phyloP scores from a whole-genome alignment of 2,797 vertebrate species.

The Muraenolepis orangiensis region DNA sequence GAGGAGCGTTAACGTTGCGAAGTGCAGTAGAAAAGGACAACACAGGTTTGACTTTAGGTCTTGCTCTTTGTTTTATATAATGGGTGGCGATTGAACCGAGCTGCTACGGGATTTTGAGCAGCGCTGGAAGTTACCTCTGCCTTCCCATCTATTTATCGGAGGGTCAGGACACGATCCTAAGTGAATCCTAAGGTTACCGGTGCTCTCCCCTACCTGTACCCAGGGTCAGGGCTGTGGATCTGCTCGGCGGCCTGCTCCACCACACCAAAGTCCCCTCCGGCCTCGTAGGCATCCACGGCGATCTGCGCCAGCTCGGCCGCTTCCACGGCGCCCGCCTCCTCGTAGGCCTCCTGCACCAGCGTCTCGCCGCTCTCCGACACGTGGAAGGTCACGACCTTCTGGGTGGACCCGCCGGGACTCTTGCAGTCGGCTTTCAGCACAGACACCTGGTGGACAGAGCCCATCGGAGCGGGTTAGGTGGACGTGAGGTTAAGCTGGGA shows the following conservation, averaged over 20 bases:
- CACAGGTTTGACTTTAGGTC: no score
- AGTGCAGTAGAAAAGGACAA: no score
- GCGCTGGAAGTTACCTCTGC: not conserved
- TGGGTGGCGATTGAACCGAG: no score
- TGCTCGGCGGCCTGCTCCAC: conserved; percentile 81
- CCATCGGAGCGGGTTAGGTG: not conserved
- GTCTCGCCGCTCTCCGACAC: conserved; percentile 80
- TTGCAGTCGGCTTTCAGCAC: conserved; percentile 79
- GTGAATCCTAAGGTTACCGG: not conserved
- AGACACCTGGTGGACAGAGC: conserved; percentile 76
- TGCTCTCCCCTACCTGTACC: not conserved
- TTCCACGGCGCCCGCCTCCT: conserved; percentile 66
- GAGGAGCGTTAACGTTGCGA: no score
- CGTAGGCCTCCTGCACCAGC: conserved; percentile 77
- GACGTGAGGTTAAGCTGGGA: not conserved
- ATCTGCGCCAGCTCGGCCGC: conserved; percentile 82
- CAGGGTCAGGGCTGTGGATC: conserved; percentile 64
- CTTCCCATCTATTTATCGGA: not conserved
- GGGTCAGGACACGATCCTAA: not conserved
- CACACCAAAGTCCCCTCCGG: conserved; percentile 78
- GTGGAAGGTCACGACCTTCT: conserved; percentile 87
- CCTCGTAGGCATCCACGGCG: conserved; percentile 76
- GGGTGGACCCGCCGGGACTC: conserved; percentile 53
- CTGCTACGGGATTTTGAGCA: no score
- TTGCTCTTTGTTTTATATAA: no score